Evolutionary conservation across 2,113 vertebrate species (phyloP), one percentile per base, ranked within the genome.

Genomic region (Ifrita kowaldi): DNA sequence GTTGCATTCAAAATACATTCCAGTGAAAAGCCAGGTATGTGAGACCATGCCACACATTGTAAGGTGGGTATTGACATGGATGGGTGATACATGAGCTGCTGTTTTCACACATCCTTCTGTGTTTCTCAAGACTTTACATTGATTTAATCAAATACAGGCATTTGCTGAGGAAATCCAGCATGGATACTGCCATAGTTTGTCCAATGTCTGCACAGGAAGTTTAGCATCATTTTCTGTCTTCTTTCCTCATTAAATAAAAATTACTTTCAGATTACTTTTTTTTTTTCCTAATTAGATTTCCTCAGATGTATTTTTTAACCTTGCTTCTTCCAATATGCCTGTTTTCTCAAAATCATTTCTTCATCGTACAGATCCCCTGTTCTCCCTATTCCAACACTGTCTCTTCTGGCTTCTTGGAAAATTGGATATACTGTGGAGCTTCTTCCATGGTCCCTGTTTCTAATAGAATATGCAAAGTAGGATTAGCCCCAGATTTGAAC

Each of bases 401-500:
- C 11, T n/a, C 47, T 77, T 84, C 50, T 83, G 63, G 30, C 44
- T 67, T 74, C 83, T 69, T 56, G 55, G 57, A 74, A 46, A 83
- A 42, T 7, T 23, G 6, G 46, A 63, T 39, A 35, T 18, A 63
- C 33, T 1, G 0, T 5, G 35, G 46, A 68, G 32, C 30, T 60
- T 16, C 30, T 59, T 90, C 63, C 56, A 44, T 55, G 78, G 60
- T 41, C 56, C 50, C 64, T 67, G 27, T 74, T 91, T 85, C 67
- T 70, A 90, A 91, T 1, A 89, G 75, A 93, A 88, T 53, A 84
- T 85, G 59, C 39, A 81, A 86, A 96, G 85, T 5, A 73, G 75
- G 79, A 83, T 93, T 85, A 90, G 76, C 62, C 76, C 44, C 79
- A 68, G 75, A 26, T 92, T 64, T 94, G 90, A 96, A 84, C 67